These are phyloP conservation scores for Hipposideros larvatus DNA, from an alignment of 2,797 vertebrate species.

Conservation along the genomic window DNA sequence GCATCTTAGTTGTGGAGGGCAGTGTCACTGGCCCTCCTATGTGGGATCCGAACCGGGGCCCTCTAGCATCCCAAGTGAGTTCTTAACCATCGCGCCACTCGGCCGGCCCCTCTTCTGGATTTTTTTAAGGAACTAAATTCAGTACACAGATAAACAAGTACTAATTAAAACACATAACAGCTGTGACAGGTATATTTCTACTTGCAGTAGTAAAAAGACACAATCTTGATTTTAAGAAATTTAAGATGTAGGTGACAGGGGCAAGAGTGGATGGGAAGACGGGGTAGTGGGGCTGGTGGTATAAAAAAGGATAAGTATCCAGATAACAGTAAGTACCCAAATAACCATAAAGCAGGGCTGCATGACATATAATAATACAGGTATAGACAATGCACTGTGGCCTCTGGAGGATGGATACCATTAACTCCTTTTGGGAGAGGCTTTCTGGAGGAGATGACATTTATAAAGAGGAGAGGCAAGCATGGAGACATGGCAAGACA, in stretches of 20 bases:
- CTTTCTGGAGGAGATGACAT: neutral
- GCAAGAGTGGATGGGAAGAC: neutral
- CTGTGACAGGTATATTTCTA: neutral
- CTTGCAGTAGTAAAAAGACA: neutral
- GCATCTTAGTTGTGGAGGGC: too few relatives aligned
- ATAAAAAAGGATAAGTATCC: neutral
- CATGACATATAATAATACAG: neutral
- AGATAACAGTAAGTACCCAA: neutral
- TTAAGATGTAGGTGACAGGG: neutral
- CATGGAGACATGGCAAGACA: neutral
- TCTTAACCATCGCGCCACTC: too few relatives aligned
- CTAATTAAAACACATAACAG: neutral
- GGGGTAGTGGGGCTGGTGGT: neutral
- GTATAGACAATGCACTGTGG: neutral
- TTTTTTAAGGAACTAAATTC: slow-evolving; percentile 39
- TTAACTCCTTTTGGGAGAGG: neutral
- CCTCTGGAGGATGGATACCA: neutral
- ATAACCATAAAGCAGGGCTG: neutral
- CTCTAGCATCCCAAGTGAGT: too few relatives aligned
- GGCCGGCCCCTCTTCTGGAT: neutral
- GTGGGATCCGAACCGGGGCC: too few relatives aligned
- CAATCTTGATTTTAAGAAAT: slow-evolving; percentile 5
- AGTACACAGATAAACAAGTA: neutral
- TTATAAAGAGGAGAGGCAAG: neutral
- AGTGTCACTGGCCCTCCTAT: too few relatives aligned